A percentile compares a stretch with the other conserved stretches of the same genome.
Conservation (phyloP, 2,113 vertebrate species). For the Dryoscopus gambensis region DNA sequence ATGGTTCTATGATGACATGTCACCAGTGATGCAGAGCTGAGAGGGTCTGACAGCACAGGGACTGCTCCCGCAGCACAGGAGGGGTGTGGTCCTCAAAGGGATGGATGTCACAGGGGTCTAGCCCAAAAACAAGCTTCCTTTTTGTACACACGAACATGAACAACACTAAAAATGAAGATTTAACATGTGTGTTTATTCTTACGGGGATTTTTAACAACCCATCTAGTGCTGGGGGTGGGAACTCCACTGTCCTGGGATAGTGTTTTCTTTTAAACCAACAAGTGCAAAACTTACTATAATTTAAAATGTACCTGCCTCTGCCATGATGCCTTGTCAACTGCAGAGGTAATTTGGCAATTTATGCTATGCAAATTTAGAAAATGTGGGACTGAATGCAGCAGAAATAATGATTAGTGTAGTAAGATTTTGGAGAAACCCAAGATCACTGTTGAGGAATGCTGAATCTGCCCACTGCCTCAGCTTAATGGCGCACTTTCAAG, state of each 20-base stretch:
- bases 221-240: background rate
- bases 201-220: fast-evolving
- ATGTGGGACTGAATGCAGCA: background rate
- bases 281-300: background rate
- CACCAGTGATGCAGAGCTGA: background rate
- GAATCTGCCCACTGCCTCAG: background rate
- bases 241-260: background rate
- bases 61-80: fast-evolving
- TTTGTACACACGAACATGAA: background rate
- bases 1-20: fast-evolving
- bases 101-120: background rate
- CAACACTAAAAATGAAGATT: background rate
- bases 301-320: background rate
- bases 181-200: fast-evolving
- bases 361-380: background rate
- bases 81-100: background rate
- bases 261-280: background rate
- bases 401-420: background rate
- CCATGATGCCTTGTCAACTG: background rate
- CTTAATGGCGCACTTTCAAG: background rate
- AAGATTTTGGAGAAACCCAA: background rate
- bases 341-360: background rate
- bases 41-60: background rate
- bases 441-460: background rate
- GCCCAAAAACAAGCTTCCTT: background rate